phyloP scores from a whole-genome alignment of 2,113 vertebrate species.

The Platichthys flesus region DNA sequence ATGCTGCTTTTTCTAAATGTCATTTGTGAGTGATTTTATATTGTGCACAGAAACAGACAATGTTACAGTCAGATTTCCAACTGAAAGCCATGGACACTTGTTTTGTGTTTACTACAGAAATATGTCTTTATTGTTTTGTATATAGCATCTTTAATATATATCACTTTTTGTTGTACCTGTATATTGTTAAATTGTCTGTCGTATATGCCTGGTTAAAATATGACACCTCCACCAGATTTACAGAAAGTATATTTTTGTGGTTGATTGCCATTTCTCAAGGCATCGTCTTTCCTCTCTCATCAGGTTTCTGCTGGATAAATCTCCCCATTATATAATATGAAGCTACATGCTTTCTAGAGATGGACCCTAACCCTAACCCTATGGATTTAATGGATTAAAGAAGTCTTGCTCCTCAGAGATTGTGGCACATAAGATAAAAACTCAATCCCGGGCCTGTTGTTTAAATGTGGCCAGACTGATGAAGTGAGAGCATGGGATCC shows the following conservation, averaged over 20 bases:
- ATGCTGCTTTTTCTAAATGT: slow-evolving; percentile 81
- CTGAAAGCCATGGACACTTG: slow-evolving; percentile 93
- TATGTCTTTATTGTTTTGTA: slow-evolving; percentile 86
- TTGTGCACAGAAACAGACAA: slow-evolving; percentile 84
- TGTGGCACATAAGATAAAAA: neutral
- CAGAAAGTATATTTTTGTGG: slow-evolving; percentile 75
- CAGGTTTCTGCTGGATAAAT: neutral
- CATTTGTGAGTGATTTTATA: slow-evolving; percentile 86
- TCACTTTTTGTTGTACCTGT: slow-evolving; percentile 90
- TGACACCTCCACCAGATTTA: slow-evolving; percentile 84
- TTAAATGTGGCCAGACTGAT: neutral
- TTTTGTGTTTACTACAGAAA: slow-evolving; percentile 88
- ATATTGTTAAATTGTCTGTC: slow-evolving; percentile 73
- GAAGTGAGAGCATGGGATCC: neutral
- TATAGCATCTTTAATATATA: slow-evolving; percentile 93
- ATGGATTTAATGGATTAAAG: neutral
- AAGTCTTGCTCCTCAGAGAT: neutral
- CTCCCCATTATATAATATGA: neutral
- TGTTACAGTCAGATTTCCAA: slow-evolving; percentile 85
- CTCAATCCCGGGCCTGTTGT: neutral
- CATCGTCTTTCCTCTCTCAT: neutral
- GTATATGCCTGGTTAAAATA: slow-evolving; percentile 21
- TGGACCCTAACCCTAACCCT: too few relatives aligned
- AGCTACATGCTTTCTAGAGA: neutral
- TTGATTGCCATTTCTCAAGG: neutral